Evolutionary conservation across 1,140 invertebrate species (phyloP).

Genomic region (Aphelenchoides besseyi): DNA sequence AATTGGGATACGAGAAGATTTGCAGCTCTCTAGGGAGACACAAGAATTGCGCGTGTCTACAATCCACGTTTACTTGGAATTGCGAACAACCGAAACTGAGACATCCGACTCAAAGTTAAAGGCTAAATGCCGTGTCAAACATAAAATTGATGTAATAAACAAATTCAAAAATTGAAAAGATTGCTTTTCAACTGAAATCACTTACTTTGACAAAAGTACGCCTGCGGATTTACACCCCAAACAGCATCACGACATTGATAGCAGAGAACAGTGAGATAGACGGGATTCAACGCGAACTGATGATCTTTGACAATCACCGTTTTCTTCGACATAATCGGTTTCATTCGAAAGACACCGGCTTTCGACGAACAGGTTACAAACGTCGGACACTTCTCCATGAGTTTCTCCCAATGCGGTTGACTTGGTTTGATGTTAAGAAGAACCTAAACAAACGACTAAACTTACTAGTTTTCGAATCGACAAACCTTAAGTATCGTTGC

Average conservation of each 20-base stretch:
- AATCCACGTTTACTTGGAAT: neutral
- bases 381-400: slow-evolving; percentile 61
- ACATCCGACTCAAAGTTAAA: neutral
- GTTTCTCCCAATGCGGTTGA: slow-evolving; percentile 49
- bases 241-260: slow-evolving; percentile 86
- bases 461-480: slow-evolving; percentile 4
- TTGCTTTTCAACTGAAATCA: neutral
- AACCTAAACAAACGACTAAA: slow-evolving; percentile 46
- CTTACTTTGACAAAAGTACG: slow-evolving; percentile 60
- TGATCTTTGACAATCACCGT: slow-evolving; percentile 75
- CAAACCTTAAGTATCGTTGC: slow-evolving; percentile 59
- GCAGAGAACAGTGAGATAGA: slow-evolving; percentile 82
- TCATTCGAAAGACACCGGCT: slow-evolving; percentile 36
- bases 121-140: too few species aligned
- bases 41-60: neutral
- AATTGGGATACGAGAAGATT: neutral
- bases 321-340: slow-evolving; percentile 32
- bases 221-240: slow-evolving; percentile 74
- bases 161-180: neutral
- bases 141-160: too few species aligned
- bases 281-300: slow-evolving; percentile 81
- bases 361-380: slow-evolving; percentile 48
- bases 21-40: neutral
- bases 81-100: neutral
- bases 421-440: slow-evolving; percentile 48